Conservation (phyloP, 2,113 vertebrate genomes). For the Microcebus griseorufus region DNA sequence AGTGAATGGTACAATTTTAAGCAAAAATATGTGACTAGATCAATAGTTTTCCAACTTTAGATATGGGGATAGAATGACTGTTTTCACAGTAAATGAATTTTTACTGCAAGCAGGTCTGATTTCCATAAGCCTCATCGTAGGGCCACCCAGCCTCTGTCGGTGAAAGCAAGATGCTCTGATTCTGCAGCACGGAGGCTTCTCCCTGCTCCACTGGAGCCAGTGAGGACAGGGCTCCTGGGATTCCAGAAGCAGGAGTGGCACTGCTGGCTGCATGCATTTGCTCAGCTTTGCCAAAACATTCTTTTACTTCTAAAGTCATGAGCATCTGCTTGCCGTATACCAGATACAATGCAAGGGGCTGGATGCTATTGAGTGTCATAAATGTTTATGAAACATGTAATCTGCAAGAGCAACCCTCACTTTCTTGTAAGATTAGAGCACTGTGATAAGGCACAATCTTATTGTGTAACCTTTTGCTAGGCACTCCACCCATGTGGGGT, state of each 20-base stretch:
- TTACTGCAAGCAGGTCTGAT: background rate
- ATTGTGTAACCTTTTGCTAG: background rate
- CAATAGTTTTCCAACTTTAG: background rate
- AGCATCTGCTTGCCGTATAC: background rate
- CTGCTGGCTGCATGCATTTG: background rate
- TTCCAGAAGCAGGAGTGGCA: background rate
- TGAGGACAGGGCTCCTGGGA: background rate
- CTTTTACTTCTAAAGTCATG: background rate
- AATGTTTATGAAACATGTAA: background rate
- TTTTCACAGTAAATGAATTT: background rate
- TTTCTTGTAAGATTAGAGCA: background rate
- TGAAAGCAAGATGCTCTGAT: background rate
- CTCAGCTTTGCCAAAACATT: background rate
- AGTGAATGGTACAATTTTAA: background rate
- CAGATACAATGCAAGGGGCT: background rate
- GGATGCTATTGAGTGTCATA: background rate
- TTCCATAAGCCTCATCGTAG: background rate
- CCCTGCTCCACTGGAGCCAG: rapidly evolving
- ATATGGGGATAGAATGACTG: background rate
- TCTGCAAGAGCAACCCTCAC: background rate
- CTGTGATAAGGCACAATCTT: background rate
- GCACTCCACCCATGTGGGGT: background rate
- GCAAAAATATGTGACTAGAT: background rate
- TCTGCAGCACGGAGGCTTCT: background rate
- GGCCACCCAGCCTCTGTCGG: background rate